phyloP scores from a whole-genome alignment of 2,113 vertebrate species.

The Marcusenius ussheri region DNA sequence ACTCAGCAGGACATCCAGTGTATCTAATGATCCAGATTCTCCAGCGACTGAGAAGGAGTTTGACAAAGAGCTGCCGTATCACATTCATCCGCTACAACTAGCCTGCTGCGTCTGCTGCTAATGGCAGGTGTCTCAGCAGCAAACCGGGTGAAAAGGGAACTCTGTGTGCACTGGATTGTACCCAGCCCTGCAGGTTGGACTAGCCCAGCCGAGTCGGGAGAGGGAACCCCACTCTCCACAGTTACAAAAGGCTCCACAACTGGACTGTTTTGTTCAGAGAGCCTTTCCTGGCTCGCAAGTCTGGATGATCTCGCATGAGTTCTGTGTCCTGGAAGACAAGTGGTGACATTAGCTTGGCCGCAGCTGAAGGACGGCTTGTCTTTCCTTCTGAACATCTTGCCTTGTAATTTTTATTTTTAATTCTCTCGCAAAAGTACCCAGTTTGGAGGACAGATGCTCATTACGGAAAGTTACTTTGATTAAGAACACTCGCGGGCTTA shows the following conservation, averaged over 20 bases:
- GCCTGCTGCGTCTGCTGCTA: slow-evolving; percentile 31
- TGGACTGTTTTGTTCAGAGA: slow-evolving; percentile 39
- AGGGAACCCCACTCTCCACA: slow-evolving; percentile 33
- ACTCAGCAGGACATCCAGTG: slow-evolving; percentile 40
- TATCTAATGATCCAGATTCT: slow-evolving; percentile 39
- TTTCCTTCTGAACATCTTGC: slow-evolving; percentile 43
- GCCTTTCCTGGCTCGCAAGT: slow-evolving; percentile 37
- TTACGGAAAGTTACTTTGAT: slow-evolving; percentile 37
- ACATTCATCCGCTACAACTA: slow-evolving; percentile 26
- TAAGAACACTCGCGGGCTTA: slow-evolving; percentile 19
- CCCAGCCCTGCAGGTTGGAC: slow-evolving; percentile 34
- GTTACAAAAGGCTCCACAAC: slow-evolving; percentile 58
- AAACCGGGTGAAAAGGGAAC: slow-evolving; percentile 36
- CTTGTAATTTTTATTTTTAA: slow-evolving; percentile 35
- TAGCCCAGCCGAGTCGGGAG: slow-evolving; percentile 30
- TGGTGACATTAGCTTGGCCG: slow-evolving; percentile 49
- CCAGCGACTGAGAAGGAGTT: slow-evolving; percentile 28
- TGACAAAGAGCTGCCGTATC: slow-evolving; percentile 38
- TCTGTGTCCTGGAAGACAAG: slow-evolving; percentile 54
- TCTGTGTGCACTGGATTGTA: slow-evolving; percentile 39
- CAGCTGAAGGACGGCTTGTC: slow-evolving; percentile 42
- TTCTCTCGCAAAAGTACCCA: slow-evolving; percentile 38
- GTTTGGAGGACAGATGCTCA: slow-evolving; percentile 32
- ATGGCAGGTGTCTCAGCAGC: slow-evolving; percentile 31
- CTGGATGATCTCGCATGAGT: slow-evolving; percentile 56